These are phyloP conservation scores for Megalonaias nervosa DNA, from an alignment of 1,140 invertebrate species.

Conservation along the genomic window DNA sequence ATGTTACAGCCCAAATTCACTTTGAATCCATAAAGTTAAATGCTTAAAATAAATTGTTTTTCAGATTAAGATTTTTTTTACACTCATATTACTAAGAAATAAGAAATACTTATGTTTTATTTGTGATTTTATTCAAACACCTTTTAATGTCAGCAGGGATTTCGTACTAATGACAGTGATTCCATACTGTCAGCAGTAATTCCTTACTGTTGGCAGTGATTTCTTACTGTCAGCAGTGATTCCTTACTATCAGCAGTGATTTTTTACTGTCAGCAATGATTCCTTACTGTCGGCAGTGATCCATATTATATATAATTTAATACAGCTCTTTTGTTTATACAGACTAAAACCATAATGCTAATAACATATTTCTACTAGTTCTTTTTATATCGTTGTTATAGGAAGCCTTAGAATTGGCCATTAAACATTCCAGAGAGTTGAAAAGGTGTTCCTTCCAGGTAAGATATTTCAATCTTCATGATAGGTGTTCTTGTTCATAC, in stretches of 20 bases:
- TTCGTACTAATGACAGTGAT: not conserved
- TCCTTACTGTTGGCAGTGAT: not conserved
- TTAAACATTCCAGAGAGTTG: constrained; percentile 75
- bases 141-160: not conserved
- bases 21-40: no score
- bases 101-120: not conserved
- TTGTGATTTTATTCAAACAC: not conserved
- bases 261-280: not conserved
- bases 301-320: no score
- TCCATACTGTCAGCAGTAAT: not conserved
- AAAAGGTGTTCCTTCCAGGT: constrained; percentile 77
- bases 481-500: no score
- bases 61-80: no score
- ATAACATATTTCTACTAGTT: not conserved
- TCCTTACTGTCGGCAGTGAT: not conserved
- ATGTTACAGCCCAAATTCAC: no score
- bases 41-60: no score
- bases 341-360: not conserved
- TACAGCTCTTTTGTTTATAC: not conserved
- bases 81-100: no score
- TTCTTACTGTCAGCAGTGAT: not conserved
- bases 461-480: not conserved
- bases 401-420: constrained; percentile 84
- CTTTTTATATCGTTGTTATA: constrained; percentile 68
- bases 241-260: not conserved